Conservation (phyloP, 2,113 vertebrate species). For the Micronycteris hirsuta region DNA sequence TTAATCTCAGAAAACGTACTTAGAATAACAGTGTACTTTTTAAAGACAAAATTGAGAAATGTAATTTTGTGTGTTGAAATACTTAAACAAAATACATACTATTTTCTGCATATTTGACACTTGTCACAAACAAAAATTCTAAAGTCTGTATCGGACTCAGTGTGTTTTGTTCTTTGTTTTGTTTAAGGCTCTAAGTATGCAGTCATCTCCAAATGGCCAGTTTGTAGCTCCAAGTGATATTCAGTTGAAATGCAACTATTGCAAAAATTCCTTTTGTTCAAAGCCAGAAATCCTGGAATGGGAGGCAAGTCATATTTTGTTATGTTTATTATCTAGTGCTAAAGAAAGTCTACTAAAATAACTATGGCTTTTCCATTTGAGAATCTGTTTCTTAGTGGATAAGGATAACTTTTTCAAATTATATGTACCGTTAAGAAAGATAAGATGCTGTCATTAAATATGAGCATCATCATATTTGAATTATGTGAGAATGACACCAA, state of each 20-base stretch:
- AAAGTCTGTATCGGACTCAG: background rate
- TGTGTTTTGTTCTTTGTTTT: conserved; percentile 70
- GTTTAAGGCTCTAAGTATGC: conserved; percentile 90
- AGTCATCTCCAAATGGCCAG: conserved; percentile 92
- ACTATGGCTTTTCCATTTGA: background rate
- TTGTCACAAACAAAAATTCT: background rate
- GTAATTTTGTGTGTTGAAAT: background rate
- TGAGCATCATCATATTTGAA: background rate
- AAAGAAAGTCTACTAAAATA: background rate
- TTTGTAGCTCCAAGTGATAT: conserved; percentile 85
- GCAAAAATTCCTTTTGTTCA: conserved; percentile 92
- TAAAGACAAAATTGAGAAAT: conserved; percentile 29
- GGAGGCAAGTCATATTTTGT: conserved; percentile 86
- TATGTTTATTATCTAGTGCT: background rate
- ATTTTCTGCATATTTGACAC: background rate
- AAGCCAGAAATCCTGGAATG: conserved; percentile 97
- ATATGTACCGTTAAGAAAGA: background rate
- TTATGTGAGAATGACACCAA: background rate
- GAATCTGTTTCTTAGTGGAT: background rate
- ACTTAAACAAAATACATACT: background rate
- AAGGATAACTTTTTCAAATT: background rate
- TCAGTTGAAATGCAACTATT: conserved; percentile 97
- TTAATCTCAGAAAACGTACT: background rate
- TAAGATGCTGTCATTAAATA: background rate
- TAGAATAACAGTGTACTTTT: background rate